These are phyloP conservation scores for Bembecia ichneumoniformis DNA, from an alignment of 2,888 invertebrate species.

Conservation along the genomic window DNA sequence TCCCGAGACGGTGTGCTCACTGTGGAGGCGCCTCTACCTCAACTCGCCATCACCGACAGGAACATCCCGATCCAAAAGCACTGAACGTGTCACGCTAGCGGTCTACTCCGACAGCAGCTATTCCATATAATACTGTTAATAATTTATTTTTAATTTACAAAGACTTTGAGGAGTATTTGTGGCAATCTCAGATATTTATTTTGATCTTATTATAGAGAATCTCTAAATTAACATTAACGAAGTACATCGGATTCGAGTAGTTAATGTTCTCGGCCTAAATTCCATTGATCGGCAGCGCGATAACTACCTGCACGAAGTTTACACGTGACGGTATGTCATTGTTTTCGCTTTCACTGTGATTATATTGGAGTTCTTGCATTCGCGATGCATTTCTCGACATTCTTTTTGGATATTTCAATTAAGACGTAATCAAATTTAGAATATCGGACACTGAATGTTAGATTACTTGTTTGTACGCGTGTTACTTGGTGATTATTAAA, in stretches of 20 bases:
- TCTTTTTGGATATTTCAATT: constrained; percentile 27
- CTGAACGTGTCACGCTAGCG: constrained; percentile 40
- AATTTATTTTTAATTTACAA: constrained; percentile 68
- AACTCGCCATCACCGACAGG: constrained; percentile 84
- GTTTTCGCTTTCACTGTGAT: constrained; percentile 46
- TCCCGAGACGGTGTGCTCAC: constrained; percentile 97
- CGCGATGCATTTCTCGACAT: constrained; percentile 40
- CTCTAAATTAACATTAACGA: constrained; percentile 44
- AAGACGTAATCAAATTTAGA: constrained; percentile 4
- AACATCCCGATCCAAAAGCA: constrained; percentile 84
- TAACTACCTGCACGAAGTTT: constrained; percentile 24
- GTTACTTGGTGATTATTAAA: not conserved
- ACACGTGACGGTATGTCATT: constrained; percentile 36
- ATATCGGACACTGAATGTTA: constrained; percentile 12
- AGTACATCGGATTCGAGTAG: constrained; percentile 32
- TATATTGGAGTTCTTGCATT: constrained; percentile 38
- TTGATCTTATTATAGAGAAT: constrained; percentile 57
- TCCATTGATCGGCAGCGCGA: constrained; percentile 32
- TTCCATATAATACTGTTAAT: constrained; percentile 65
- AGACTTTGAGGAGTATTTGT: constrained; percentile 57
- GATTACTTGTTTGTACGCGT: constrained; percentile 6
- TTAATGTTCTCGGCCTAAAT: constrained; percentile 32
- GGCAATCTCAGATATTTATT: constrained; percentile 52
- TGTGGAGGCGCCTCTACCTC: constrained; percentile 96
- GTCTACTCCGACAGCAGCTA: constrained; percentile 49